These are phyloP conservation scores for Drosophila affinis DNA, from an alignment of 2,888 invertebrate genomes.

Conservation along the genomic window DNA sequence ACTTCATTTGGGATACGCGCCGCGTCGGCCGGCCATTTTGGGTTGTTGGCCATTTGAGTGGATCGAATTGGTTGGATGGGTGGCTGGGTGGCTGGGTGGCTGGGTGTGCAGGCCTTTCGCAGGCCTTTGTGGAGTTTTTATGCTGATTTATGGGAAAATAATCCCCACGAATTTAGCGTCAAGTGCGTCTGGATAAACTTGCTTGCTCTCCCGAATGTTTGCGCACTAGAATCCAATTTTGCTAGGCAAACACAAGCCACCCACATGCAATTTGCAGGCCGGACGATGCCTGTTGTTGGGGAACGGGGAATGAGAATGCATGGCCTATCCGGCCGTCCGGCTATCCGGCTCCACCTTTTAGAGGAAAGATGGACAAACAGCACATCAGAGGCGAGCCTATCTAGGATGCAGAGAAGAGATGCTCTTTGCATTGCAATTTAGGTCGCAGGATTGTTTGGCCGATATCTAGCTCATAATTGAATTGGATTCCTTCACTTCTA, in stretches of 20 bases:
- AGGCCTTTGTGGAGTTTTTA: constrained; percentile 65
- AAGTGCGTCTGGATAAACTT: constrained; percentile 42
- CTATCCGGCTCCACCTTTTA: constrained; percentile 1
- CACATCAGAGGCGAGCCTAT: constrained; percentile 23
- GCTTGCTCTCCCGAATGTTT: constrained; percentile 33
- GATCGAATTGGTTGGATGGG: neutral
- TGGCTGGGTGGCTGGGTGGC: too few relatives aligned
- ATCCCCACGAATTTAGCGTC: constrained; percentile 66
- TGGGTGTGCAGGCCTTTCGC: constrained; percentile 19
- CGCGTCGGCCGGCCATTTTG: constrained; percentile 16
- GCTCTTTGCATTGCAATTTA: constrained; percentile 33
- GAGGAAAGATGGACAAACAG: constrained; percentile 19
- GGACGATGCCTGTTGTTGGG: constrained; percentile 15
- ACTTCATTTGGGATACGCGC: constrained; percentile 61
- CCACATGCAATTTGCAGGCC: constrained; percentile 39
- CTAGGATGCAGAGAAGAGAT: neutral
- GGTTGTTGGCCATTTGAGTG: constrained; percentile 15
- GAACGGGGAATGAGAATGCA: constrained; percentile 37
- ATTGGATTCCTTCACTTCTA: constrained; percentile 27
- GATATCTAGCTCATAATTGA: constrained; percentile 16
- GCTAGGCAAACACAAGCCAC: constrained; percentile 39
- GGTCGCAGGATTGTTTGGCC: neutral
- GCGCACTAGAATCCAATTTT: constrained; percentile 62
- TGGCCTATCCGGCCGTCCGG: neutral
- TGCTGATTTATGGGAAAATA: constrained; percentile 76